Percentiles rank a stretch among this genome's conserved stretches.
phyloP scores from a whole-genome alignment of 2,888 invertebrate species.

The Nomada fabriciana region DNA sequence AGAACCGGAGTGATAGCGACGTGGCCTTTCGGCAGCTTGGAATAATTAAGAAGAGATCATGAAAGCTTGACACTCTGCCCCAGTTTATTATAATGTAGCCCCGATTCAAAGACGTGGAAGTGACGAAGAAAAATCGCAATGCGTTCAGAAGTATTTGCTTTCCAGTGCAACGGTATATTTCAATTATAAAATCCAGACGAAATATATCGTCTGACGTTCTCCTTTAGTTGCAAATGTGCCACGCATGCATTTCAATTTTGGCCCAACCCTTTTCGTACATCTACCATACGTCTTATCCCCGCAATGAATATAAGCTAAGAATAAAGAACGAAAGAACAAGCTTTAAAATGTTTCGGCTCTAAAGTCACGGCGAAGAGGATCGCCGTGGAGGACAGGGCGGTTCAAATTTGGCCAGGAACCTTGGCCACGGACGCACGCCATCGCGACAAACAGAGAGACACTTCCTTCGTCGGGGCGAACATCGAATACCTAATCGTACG shows the following conservation, averaged over 20 bases:
- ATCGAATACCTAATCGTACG: slow-evolving; percentile 70
- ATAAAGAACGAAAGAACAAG: too few species aligned
- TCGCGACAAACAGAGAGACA: slow-evolving; percentile 38
- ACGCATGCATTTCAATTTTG: too few species aligned
- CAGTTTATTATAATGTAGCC: neutral
- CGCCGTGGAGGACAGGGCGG: neutral
- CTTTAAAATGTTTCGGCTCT: too few species aligned
- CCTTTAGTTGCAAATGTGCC: too few species aligned
- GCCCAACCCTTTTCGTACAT: too few species aligned
- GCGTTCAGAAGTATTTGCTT: too few species aligned
- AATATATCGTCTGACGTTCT: too few species aligned
- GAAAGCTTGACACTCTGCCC: neutral
- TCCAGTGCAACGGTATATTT: too few species aligned
- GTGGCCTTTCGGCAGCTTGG: neutral
- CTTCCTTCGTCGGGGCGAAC: slow-evolving; percentile 60
- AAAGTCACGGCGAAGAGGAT: neutral
- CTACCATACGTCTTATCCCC: too few species aligned
- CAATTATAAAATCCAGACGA: too few species aligned
- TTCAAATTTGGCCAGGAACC: slow-evolving; percentile 52
- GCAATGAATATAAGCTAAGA: too few species aligned
- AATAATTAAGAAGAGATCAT: neutral
- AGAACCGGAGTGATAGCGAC: slow-evolving; percentile 7
- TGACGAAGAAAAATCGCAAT: too few species aligned
- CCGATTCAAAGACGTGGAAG: neutral
- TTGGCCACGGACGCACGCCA: slow-evolving; percentile 52